Base-by-base conservation (phyloP, 92 coral and sea anemone species). In the Phenganax stokvisi region DNA sequence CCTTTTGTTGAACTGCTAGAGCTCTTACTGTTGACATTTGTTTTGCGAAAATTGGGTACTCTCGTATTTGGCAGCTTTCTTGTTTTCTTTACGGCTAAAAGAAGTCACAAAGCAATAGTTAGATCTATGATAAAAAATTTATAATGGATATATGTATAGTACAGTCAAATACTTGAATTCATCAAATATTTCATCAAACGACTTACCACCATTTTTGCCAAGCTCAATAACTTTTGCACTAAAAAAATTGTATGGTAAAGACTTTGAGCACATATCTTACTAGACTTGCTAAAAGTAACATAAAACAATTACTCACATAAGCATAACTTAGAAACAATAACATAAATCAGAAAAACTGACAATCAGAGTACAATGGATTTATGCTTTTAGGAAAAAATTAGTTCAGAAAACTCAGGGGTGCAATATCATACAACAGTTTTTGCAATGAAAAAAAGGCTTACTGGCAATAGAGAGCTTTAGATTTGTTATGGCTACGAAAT, bases 191-290 rank as follows among this genome's bases (percentile, higher is more conserved):
- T 31, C 10, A 83, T 10, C 30, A 53, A 54, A 0, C 25, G 20
- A 2, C 73, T 74, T 85, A 85, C 88, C 81, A 72, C 88, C 90
- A 83, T 82, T 89, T 30, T 86, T 86, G 25, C 91, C 92, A 58
- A 88, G 87, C 75, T 91, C 92, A 54, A 93, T 91, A 30, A 93
- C 91, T 61, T 91, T 93, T 12, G 96, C 92, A 75, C 97, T 93
- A 86, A 51, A 56, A 59, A 59, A 73, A 73, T 6, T 27, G 25
- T 15, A 57, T 62, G 30, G 5, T 54, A 54, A 20, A 52, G 64
- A 7, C 80, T 75, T 51, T 11, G 8, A 52, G 37, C 58, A 58
- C 10, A 20, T 51, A 9, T 83, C 29, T 51, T 52, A 37, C 2
- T 5, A 37, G 47, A 37, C 47, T 37, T 37, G 47, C 47, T 37